Percentiles rank a stretch among this genome's conserved stretches.
Conservation (phyloP, 2,797 vertebrate genomes). For the Sus cebifrons region DNA sequence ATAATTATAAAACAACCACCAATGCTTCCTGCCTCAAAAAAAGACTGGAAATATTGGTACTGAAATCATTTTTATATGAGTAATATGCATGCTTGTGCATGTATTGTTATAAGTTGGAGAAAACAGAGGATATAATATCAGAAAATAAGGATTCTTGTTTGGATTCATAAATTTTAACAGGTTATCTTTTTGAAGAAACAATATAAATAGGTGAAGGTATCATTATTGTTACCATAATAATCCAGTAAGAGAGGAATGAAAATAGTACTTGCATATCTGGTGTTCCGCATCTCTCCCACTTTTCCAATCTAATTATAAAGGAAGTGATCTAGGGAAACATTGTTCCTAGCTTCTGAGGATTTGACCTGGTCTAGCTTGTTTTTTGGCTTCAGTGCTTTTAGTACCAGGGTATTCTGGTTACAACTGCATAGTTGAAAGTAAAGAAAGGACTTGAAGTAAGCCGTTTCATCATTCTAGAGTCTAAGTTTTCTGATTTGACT, state of each 20-base stretch:
- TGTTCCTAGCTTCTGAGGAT: constrained; percentile 31
- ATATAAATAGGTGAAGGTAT: background rate
- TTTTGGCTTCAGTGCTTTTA: background rate
- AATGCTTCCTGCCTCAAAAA: background rate
- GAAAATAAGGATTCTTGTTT: background rate
- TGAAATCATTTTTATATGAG: background rate
- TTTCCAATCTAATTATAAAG: background rate
- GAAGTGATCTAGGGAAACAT: background rate
- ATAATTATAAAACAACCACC: background rate
- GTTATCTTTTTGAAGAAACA: constrained; percentile 24
- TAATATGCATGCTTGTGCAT: background rate
- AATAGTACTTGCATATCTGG: background rate
- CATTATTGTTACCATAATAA: constrained; percentile 5
- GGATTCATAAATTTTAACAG: background rate
- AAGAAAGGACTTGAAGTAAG: background rate
- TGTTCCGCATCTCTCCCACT: background rate
- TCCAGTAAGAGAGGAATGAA: background rate
- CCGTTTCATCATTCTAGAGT: background rate
- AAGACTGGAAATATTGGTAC: background rate
- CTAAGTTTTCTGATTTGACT: background rate
- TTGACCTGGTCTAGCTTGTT: background rate
- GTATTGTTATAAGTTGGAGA: background rate
- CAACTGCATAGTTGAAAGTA: background rate
- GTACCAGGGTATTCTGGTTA: background rate
- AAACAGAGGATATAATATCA: background rate